Conservation (phyloP, 2,888 invertebrate genomes). For the Drosophila siamana region DNA sequence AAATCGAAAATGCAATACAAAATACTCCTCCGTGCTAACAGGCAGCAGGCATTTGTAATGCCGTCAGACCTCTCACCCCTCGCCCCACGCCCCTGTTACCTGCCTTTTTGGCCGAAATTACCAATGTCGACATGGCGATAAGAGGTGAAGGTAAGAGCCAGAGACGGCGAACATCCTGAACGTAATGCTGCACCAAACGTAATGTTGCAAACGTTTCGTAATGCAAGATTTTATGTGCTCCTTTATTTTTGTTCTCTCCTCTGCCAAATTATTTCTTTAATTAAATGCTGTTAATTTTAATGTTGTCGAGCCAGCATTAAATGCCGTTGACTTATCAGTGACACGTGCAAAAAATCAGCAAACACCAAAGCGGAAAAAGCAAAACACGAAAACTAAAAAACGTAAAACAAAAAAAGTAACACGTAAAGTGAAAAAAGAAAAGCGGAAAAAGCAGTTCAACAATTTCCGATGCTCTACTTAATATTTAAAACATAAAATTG, state of each 20-base stretch:
- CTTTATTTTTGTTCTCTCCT: constrained; percentile 28
- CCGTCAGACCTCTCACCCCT: neutral
- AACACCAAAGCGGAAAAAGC: neutral
- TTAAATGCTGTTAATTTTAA: constrained; percentile 75
- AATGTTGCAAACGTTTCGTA: constrained; percentile 44
- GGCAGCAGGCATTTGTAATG: constrained; percentile 59
- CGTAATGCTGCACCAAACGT: constrained; percentile 42
- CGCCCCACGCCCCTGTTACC: constrained; percentile 1
- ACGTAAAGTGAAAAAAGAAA: neutral
- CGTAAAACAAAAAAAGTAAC: neutral
- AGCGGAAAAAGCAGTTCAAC: neutral
- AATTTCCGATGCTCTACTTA: constrained; percentile 6
- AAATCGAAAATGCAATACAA: constrained; percentile 79
- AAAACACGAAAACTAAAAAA: neutral
- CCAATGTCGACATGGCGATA: constrained; percentile 72
- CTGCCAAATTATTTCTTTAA: constrained; percentile 72
- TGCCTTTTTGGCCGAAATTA: constrained; percentile 59
- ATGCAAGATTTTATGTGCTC: constrained; percentile 34
- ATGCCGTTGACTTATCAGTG: constrained; percentile 44
- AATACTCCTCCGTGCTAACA: constrained; percentile 48
- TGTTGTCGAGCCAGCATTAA: constrained; percentile 48
- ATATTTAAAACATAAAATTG: constrained; percentile 27
- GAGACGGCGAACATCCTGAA: constrained; percentile 61
- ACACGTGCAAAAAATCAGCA: constrained; percentile 26
- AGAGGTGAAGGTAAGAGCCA: constrained; percentile 47